Percentiles rank a stretch among this genome's conserved stretches.
phyloP scores from a whole-genome alignment of 2,113 vertebrate genomes.

The Marcusenius ussheri region DNA sequence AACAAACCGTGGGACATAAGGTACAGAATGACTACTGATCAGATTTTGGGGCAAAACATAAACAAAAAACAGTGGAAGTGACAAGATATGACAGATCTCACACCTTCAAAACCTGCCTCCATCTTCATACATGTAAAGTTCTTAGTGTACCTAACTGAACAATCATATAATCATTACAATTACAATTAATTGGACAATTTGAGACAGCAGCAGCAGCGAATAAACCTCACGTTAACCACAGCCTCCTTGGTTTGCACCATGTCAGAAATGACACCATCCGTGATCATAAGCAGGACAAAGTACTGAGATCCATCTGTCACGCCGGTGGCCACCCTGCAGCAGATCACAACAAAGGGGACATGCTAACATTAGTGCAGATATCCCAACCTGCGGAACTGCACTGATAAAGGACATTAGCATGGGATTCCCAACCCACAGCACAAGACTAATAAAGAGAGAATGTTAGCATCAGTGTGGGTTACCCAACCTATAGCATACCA shows the following conservation, averaged over 20 bases:
- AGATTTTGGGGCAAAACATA: background rate
- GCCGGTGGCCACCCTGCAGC: constrained; percentile 63
- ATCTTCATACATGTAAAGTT: background rate
- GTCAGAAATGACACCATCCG: constrained; percentile 82
- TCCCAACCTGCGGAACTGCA: background rate
- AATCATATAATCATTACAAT: background rate
- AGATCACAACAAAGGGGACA: constrained; percentile 1
- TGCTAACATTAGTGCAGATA: background rate
- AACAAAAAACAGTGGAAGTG: background rate
- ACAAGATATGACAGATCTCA: background rate
- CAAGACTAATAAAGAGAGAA: background rate
- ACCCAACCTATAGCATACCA: background rate
- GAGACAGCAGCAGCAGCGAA: background rate
- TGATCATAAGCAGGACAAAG: constrained; percentile 86
- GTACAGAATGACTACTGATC: background rate
- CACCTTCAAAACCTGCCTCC: background rate
- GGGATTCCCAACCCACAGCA: background rate
- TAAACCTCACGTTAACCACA: constrained; percentile 71
- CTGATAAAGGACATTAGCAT: background rate
- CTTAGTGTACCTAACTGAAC: background rate
- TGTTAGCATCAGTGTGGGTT: no score
- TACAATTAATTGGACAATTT: background rate
- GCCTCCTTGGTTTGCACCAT: constrained; percentile 90
- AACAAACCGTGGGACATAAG: background rate
- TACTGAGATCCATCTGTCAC: constrained; percentile 85